A percentile compares a stretch with the other conserved stretches of the same genome.
These are phyloP conservation scores for Cacatua alba DNA, from an alignment of 2,113 vertebrate species.

Conservation along the genomic window DNA sequence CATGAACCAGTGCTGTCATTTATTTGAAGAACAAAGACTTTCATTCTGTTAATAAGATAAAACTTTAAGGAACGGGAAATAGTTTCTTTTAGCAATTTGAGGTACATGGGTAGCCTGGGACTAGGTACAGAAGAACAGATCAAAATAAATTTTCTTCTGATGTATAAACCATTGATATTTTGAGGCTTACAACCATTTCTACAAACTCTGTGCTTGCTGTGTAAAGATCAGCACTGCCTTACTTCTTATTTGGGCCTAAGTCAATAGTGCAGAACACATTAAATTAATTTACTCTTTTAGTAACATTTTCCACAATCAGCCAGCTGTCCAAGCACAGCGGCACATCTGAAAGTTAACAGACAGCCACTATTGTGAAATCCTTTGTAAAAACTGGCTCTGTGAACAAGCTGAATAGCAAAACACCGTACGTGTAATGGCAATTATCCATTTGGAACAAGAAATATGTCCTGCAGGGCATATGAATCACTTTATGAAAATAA, in stretches of 20 bases:
- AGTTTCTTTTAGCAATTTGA: background rate
- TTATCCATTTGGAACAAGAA: background rate
- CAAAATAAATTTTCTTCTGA: background rate
- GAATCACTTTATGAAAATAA: background rate
- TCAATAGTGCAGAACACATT: background rate
- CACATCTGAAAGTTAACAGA: background rate
- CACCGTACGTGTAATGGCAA: background rate
- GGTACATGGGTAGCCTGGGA: background rate
- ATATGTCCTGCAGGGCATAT: background rate
- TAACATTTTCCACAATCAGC: background rate
- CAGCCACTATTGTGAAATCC: slow-evolving; percentile 4
- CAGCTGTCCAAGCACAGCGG: slow-evolving; percentile 55
- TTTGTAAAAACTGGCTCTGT: slow-evolving; percentile 1
- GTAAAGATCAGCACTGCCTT: background rate
- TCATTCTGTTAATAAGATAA: background rate
- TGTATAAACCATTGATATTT: background rate
- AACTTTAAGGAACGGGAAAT: background rate
- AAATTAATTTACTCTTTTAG: background rate
- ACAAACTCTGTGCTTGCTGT: background rate
- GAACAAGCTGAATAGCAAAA: slow-evolving; percentile 9
- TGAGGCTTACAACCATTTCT: background rate
- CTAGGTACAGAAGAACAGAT: background rate
- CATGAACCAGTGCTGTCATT: background rate
- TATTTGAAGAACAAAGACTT: background rate
- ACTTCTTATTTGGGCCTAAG: background rate